Evolutionary conservation across 2,888 invertebrate species (phyloP).

Genomic region (Agrotis segetum): DNA sequence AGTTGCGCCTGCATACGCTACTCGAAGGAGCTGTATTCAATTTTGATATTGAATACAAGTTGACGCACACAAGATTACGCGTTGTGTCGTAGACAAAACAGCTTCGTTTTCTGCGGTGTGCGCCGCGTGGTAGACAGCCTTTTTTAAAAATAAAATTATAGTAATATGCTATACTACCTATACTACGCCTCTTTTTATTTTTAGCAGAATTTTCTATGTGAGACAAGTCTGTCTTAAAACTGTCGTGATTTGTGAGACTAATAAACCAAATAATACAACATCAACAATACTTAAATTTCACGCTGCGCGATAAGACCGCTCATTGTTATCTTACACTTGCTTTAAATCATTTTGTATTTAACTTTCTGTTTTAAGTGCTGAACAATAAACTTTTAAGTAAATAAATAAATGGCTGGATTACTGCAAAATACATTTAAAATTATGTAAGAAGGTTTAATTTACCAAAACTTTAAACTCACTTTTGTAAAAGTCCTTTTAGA

Average conservation of each 20-base stretch:
- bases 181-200: too few relatives aligned
- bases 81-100: too few relatives aligned
- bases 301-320: neutral
- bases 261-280: neutral
- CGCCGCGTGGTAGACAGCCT: too few relatives aligned
- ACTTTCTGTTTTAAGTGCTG: neutral
- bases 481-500: neutral
- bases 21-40: too few relatives aligned
- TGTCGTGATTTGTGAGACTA: neutral
- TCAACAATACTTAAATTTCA: neutral
- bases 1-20: too few relatives aligned
- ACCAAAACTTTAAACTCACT: neutral
- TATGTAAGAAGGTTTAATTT: neutral
- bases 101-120: too few relatives aligned
- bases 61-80: too few relatives aligned
- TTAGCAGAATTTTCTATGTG: too few relatives aligned
- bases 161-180: too few relatives aligned
- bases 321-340: neutral
- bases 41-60: too few relatives aligned
- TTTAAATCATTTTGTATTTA: neutral
- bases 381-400: neutral
- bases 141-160: too few relatives aligned
- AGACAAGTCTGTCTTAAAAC: too few relatives aligned
- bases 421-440: neutral
- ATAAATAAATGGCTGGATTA: neutral